Conservation (phyloP, 2,797 vertebrate genomes). For the Leptodactylus fallax region DNA sequence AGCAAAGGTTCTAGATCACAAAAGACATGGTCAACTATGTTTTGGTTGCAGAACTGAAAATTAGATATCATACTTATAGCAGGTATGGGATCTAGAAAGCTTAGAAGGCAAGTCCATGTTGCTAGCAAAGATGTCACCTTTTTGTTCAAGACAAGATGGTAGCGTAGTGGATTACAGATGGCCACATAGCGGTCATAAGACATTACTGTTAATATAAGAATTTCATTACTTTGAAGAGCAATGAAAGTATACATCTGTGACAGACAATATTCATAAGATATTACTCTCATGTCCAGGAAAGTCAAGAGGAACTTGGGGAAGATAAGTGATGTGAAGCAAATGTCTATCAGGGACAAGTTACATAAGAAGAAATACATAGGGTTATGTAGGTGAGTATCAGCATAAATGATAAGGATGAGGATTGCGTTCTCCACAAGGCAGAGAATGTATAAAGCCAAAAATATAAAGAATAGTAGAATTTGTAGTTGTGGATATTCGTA, state of each 20-base stretch:
- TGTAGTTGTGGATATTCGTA: neutral
- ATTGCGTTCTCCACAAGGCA: conserved; percentile 61
- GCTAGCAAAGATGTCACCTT: neutral
- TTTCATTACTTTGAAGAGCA: conserved; percentile 67
- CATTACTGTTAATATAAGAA: conserved; percentile 68
- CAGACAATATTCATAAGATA: conserved; percentile 56
- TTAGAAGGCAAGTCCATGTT: neutral
- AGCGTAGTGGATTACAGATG: conserved; percentile 67
- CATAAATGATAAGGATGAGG: conserved; percentile 55
- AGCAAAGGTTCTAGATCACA: conserved; percentile 42
- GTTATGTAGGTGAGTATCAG: conserved; percentile 55
- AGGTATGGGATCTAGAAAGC: conserved; percentile 15
- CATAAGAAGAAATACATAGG: conserved; percentile 59
- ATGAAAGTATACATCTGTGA: conserved; percentile 68
- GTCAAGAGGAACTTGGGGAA: conserved; percentile 51
- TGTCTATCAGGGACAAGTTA: conserved; percentile 67
- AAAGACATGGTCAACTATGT: conserved; percentile 43
- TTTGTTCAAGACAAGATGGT: conserved; percentile 52
- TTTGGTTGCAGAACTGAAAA: neutral
- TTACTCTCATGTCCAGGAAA: neutral
- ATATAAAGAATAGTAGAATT: neutral
- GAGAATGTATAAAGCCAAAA: conserved; percentile 34
- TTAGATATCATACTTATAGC: neutral
- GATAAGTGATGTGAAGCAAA: conserved; percentile 65
- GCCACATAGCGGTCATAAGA: conserved; percentile 67